These are phyloP conservation scores for Adoxophyes honmai DNA, from an alignment of 1,140 invertebrate species.

Conservation along the genomic window DNA sequence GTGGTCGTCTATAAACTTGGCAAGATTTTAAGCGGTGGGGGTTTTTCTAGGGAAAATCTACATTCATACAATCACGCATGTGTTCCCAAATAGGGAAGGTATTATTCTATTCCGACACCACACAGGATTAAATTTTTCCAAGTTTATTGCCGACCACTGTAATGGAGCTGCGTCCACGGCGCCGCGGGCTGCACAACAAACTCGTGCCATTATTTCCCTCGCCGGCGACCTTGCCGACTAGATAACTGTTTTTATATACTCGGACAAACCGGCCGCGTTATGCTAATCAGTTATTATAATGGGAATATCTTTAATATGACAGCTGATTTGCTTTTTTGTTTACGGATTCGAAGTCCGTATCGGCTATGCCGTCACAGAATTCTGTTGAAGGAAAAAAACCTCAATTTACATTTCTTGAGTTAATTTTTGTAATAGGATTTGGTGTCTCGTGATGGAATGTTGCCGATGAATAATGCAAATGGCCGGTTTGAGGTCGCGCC, in stretches of 20 bases:
- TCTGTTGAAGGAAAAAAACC: slow-evolving; percentile 2
- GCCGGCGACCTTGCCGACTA: slow-evolving; percentile 40
- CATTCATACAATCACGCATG: too few relatives aligned
- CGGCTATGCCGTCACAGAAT: neutral
- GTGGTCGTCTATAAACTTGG: too few relatives aligned
- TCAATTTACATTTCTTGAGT: neutral
- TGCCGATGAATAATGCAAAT: slow-evolving; percentile 20
- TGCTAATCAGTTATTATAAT: slow-evolving; percentile 29
- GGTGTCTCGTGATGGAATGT: slow-evolving; percentile 9
- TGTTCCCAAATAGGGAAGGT: too few relatives aligned
- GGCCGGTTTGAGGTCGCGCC: slow-evolving; percentile 15
- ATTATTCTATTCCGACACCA: too few relatives aligned
- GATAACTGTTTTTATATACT: slow-evolving; percentile 47
- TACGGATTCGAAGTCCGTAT: neutral
- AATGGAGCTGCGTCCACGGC: neutral
- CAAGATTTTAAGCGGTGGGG: too few relatives aligned
- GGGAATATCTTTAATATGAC: slow-evolving; percentile 13
- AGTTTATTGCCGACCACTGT: too few relatives aligned
- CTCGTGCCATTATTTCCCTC: slow-evolving; percentile 10
- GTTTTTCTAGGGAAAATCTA: too few relatives aligned
- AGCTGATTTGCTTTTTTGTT: slow-evolving; percentile 16
- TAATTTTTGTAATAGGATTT: slow-evolving; percentile 1
- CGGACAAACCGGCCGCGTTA: slow-evolving; percentile 42
- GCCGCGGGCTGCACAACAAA: slow-evolving; percentile 15
- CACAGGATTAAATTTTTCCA: too few relatives aligned